Percentiles rank a stretch among this genome's conserved stretches.
Evolutionary conservation across 2,113 vertebrate genomes (phyloP).

Genomic region (Petrocephalus zakoni): DNA sequence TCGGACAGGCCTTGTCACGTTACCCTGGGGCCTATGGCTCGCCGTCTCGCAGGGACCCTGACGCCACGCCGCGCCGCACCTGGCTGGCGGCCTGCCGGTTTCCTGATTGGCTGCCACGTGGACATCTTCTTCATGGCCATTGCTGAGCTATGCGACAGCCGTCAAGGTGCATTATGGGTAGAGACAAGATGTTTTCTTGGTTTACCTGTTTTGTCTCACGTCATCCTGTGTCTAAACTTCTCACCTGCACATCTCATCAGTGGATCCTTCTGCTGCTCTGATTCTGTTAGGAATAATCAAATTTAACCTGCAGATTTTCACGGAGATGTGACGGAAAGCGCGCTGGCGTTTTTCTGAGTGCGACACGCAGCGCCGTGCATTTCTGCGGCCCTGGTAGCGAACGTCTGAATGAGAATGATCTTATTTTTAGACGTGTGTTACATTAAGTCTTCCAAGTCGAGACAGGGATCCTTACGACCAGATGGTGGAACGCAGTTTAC

Average conservation of each 20-base stretch:
- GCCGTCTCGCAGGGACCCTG: not conserved
- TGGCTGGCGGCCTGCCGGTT: not conserved
- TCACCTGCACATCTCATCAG: not conserved
- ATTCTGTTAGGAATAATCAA: not conserved
- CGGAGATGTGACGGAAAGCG: not conserved
- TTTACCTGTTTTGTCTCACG: not conserved
- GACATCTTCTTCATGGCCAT: not conserved
- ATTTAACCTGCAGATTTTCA: not conserved
- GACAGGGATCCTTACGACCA: constrained; percentile 11
- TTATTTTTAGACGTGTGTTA: constrained; percentile 18
- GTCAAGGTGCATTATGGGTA: not conserved
- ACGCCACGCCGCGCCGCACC: not conserved
- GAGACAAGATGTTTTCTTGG: not conserved
- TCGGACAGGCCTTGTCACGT: constrained; percentile 15
- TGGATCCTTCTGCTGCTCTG: not conserved
- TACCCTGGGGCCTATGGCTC: not conserved
- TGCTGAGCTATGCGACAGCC: not conserved
- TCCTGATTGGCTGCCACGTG: not conserved
- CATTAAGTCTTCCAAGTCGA: not conserved
- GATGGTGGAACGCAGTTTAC: not conserved
- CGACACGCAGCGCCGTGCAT: not conserved
- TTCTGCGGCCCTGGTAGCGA: constrained; percentile 1
- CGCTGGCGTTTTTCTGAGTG: not conserved
- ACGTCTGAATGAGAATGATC: constrained; percentile 25
- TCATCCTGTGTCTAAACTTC: not conserved